These are phyloP conservation scores for Leptinotarsa tumamoca DNA, from an alignment of 2,888 invertebrate genomes.

Conservation along the genomic window DNA sequence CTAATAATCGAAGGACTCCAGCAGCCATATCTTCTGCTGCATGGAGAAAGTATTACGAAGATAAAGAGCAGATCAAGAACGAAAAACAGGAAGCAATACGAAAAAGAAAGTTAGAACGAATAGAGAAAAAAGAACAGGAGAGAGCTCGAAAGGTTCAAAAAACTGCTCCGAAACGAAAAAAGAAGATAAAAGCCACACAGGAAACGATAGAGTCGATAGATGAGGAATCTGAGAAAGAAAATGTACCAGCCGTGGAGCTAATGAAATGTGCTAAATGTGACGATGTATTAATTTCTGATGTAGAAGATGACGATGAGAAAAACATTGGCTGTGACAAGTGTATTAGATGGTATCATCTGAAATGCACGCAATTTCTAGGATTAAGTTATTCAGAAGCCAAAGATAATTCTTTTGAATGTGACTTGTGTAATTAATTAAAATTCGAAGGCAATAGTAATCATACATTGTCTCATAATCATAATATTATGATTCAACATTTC, in stretches of 20 bases:
- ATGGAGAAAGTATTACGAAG: constrained; percentile 1
- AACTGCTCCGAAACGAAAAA: too few relatives aligned
- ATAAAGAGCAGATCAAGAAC: not conserved
- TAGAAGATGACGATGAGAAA: constrained; percentile 40
- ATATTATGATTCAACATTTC: too few relatives aligned
- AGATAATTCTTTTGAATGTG: constrained; percentile 23
- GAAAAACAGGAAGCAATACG: constrained; percentile 7
- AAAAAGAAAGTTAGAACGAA: constrained; percentile 16
- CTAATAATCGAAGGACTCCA: constrained; percentile 10
- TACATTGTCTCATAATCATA: too few relatives aligned
- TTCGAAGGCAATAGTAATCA: too few relatives aligned
- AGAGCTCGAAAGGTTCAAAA: too few relatives aligned
- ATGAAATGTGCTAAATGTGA: constrained; percentile 20
- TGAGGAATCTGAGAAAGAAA: too few relatives aligned
- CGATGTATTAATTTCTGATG: constrained; percentile 36
- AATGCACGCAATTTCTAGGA: too few relatives aligned
- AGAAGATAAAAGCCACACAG: too few relatives aligned
- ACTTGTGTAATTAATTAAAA: constrained; percentile 15
- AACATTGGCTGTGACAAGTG: constrained; percentile 41
- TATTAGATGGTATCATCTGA: constrained; percentile 32
- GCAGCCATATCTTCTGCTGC: constrained; percentile 22
- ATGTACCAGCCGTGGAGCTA: not conserved
- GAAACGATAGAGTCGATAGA: too few relatives aligned
- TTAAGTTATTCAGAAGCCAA: constrained; percentile 23
- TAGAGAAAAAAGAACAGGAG: too few relatives aligned